Evolutionary conservation across 2,797 vertebrate species (phyloP).

Genomic region (Coranthus polyacanthus): DNA sequence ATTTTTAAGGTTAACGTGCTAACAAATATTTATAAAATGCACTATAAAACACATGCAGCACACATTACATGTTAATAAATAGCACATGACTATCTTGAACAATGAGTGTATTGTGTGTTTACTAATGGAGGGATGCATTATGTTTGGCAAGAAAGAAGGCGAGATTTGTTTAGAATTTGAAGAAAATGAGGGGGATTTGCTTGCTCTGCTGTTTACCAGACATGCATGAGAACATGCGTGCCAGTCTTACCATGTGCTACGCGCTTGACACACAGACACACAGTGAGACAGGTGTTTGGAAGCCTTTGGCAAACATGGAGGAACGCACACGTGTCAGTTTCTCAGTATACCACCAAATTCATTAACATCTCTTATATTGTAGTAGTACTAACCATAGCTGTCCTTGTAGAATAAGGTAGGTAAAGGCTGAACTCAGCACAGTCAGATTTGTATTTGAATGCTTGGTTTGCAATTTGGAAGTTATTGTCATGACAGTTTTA

Average conservation of each 20-base stretch:
- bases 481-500: background rate
- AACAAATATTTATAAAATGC: conserved; percentile 32
- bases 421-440: background rate
- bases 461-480: background rate
- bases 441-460: background rate
- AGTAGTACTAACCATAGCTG: background rate
- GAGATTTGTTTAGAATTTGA: conserved; percentile 36
- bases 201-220: conserved; percentile 33
- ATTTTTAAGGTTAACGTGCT: background rate
- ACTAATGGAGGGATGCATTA: conserved; percentile 34
- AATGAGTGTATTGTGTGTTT: conserved; percentile 40
- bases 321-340: background rate
- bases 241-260: background rate
- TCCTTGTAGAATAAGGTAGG: background rate
- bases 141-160: conserved; percentile 38
- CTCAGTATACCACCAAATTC: background rate
- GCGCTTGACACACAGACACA: conserved; percentile 3
- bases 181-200: conserved; percentile 51
- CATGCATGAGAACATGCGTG: background rate
- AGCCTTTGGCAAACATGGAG: conserved; percentile 24
- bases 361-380: background rate
- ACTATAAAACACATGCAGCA: conserved; percentile 39
- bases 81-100: conserved; percentile 7
- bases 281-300: conserved; percentile 26
- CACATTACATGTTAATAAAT: conserved; percentile 28